Conservation (phyloP, 2,797 vertebrate species). For the Echeneis naucrates region DNA sequence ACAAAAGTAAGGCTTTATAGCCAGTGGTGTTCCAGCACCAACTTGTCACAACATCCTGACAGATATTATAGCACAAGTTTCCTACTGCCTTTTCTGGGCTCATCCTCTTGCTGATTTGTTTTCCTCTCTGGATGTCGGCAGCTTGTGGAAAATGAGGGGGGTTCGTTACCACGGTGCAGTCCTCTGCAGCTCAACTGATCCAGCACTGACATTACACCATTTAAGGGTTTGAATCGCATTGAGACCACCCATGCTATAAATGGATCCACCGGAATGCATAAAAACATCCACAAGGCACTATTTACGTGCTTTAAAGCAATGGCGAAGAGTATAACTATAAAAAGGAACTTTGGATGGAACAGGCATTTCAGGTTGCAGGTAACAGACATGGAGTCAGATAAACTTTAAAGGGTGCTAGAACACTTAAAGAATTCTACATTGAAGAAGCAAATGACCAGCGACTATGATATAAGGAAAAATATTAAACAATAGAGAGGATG, state of each 20-base stretch:
- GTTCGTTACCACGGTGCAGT: slow-evolving; percentile 44
- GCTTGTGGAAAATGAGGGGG: slow-evolving; percentile 68
- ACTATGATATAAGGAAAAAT: neutral
- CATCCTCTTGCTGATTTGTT: slow-evolving; percentile 42
- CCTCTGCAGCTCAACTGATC: slow-evolving; percentile 48
- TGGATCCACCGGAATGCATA: slow-evolving; percentile 58
- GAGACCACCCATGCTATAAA: slow-evolving; percentile 74
- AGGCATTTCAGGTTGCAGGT: neutral
- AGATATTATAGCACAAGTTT: slow-evolving; percentile 56
- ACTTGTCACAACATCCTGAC: slow-evolving; percentile 66
- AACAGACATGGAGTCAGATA: slow-evolving; percentile 12
- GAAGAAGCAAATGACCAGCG: neutral
- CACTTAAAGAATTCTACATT: slow-evolving; percentile 1
- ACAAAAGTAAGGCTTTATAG: slow-evolving; percentile 50
- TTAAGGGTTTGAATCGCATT: slow-evolving; percentile 77
- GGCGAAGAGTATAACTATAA: slow-evolving; percentile 20
- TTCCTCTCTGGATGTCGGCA: slow-evolving; percentile 28
- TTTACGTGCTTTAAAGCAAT: slow-evolving; percentile 33
- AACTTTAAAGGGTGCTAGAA: neutral
- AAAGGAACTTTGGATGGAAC: slow-evolving; percentile 18
- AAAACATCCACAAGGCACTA: slow-evolving; percentile 44
- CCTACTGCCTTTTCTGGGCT: slow-evolving; percentile 71
- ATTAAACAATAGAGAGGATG: slow-evolving; percentile 1
- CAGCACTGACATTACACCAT: slow-evolving; percentile 73
- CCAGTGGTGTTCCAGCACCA: slow-evolving; percentile 47